These are phyloP conservation scores for Cygnus olor DNA, from an alignment of 2,797 vertebrate genomes.

Conservation along the genomic window DNA sequence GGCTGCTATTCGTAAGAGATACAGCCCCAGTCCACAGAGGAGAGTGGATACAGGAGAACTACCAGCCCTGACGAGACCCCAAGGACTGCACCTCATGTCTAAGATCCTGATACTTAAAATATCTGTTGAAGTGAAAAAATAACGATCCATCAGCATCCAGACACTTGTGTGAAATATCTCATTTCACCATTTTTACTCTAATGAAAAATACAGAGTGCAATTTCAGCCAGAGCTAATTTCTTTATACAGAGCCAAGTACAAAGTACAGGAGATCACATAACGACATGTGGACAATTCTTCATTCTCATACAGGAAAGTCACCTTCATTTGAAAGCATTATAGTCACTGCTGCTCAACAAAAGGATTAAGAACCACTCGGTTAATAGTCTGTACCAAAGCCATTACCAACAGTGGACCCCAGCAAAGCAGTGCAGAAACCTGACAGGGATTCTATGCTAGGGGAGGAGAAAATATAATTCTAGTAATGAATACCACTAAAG, in stretches of 20 bases:
- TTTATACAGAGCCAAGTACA: background rate
- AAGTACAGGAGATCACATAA: background rate
- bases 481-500: background rate
- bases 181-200: background rate
- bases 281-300: background rate
- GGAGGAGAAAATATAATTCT: background rate
- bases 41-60: background rate
- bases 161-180: background rate
- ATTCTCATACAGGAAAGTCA: background rate
- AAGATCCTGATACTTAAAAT: background rate
- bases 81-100: background rate
- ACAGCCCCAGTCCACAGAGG: background rate
- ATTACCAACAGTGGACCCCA: background rate
- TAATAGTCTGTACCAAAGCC: background rate
- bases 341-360: background rate
- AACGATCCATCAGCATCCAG: background rate
- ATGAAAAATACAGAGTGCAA: background rate
- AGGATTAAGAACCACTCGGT: background rate
- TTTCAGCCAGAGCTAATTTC: background rate
- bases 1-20: rapidly evolving
- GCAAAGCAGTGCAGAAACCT: background rate
- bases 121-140: no score
- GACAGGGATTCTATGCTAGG: background rate
- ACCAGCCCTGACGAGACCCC: background rate
- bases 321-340: background rate